Evolutionary conservation across 2,797 vertebrate genomes (phyloP), one percentile per base, ranked within the genome.

Genomic region (Gorsachius magnificus): DNA sequence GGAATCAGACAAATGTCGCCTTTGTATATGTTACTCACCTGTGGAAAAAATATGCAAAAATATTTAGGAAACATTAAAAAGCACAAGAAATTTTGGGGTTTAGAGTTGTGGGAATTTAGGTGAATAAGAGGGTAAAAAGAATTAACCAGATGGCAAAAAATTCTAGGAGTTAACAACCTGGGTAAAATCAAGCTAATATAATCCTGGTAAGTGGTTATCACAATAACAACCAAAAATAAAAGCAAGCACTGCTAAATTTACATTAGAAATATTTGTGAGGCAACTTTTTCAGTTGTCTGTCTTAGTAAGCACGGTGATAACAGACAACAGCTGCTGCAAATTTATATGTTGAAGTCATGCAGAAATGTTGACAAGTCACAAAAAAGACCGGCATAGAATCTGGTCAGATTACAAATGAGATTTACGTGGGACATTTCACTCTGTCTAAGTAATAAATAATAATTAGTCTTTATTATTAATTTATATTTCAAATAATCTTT

Each of bases 241-340:
- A 87, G 4, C 17, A 82, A 87, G 4, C 13, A 54, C 21, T 58
- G 8, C 29, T 81, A 92, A 88, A 91, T 91, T 91, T 79, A 20
- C 22, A 26, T 91, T 83, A 85, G 24, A 91, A 90, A 88, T 89
- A 90, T 69, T 91, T 89, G 82, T 85, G 65, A 83, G 61, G 6
- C 24, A 80, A 87, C 4, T 28, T 90, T 75, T 95, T 83, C 82
- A 88, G 83, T 86, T 81, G 36, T 85, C 83, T 87, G 38, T 60
- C 68, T 89, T 79, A 26, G 15, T 53, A 87, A 87, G 53, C 54
- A 63, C 18, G 78, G 65, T 58, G 87, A 93, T 91, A 95, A 88
- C 88, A 93, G 61, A 57, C 87, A 90, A 65, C 83, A 96, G 80
- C 74, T 96, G 93, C 80, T 92, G 66, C 41, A 83, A 85, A 89